These are phyloP conservation scores for Desoria tigrina DNA, from an alignment of 2,888 invertebrate species.

Conservation along the genomic window DNA sequence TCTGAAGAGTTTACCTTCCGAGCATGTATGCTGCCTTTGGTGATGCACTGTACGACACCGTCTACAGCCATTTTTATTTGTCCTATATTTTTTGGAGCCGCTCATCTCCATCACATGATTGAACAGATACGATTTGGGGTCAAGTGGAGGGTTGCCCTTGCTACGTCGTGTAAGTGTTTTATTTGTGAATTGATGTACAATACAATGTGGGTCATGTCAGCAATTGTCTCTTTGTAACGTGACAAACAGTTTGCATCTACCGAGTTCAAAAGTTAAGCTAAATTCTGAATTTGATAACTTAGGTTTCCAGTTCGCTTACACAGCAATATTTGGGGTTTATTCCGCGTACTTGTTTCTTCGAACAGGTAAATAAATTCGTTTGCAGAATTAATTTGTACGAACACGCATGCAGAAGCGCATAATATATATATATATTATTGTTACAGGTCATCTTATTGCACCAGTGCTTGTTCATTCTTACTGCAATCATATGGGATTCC, in stretches of 20 bases:
- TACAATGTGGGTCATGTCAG: no score
- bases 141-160: conserved; percentile 68
- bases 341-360: conserved; percentile 87
- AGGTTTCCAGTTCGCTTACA: conserved; percentile 88
- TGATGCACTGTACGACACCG: conserved; percentile 78
- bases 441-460: conserved; percentile 82
- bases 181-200: not conserved
- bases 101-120: conserved; percentile 88
- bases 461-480: conserved; percentile 88
- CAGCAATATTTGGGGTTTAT: conserved; percentile 90
- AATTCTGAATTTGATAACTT: conserved; percentile 21
- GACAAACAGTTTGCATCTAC: no score
- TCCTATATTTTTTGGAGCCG: conserved; percentile 88
- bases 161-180: conserved; percentile 69
- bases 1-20: conserved; percentile 95
- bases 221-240: no score
- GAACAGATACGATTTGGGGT: conserved; percentile 75
- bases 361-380: conserved; percentile 65
- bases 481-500: conserved; percentile 96
- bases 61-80: conserved; percentile 76
- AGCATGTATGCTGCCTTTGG: conserved; percentile 89
- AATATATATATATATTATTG: no score
- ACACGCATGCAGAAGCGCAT: no score
- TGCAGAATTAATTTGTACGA: no score
- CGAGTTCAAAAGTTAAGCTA: no score